Evolutionary conservation across 2,797 vertebrate species (phyloP), one percentile per base, ranked within the genome.

Genomic region (Podargus strigoides): DNA sequence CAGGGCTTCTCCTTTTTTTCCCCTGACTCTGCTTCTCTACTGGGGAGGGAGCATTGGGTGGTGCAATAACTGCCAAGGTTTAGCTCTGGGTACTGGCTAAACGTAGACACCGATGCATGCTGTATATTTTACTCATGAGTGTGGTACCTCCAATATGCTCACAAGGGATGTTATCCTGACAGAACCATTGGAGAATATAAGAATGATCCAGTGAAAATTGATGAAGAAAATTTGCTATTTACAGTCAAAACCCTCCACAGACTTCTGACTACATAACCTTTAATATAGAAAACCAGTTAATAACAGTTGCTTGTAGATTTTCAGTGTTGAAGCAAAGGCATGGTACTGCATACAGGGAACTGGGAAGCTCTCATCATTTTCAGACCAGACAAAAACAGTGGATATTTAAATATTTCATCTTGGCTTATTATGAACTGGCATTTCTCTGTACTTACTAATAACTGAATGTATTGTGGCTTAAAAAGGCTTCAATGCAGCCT

Each of bases 381-480:
- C 70, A 89, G 32, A 79, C 36, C 21, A 46, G 49, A 74, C 55
- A 90, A 60, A 79, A 89, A 85, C 23, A 58, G 42, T 17, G 37
- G 39, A 41, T 82, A 67, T 89, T 93, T 76, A 87, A 94, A 85
- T 79, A 93, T 90, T 90, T 87, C 42, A 44, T 77, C 22, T 53
- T 46, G n/a, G 21, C 24, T 87, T 90, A 49, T 60, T 80, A 58
- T 39, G 37, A 85, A 37, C 47, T 85, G 64, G 16, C 26, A 59
- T 90, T 96, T 91, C 49, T 59, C 63, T 52, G 9, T 32, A 20
- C 36, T 79, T 70, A 44, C 19, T 85, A 67, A 82, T 39, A 79
- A 79, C 47, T 59, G 34, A 73, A 41, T 7, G 11, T 20, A 34
- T 70, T 55, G 53, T 66, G 58, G 36, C 50, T 79, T 79, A 69